Base-by-base conservation (phyloP, 2,797 vertebrate genomes). In the Tangara arthus region DNA sequence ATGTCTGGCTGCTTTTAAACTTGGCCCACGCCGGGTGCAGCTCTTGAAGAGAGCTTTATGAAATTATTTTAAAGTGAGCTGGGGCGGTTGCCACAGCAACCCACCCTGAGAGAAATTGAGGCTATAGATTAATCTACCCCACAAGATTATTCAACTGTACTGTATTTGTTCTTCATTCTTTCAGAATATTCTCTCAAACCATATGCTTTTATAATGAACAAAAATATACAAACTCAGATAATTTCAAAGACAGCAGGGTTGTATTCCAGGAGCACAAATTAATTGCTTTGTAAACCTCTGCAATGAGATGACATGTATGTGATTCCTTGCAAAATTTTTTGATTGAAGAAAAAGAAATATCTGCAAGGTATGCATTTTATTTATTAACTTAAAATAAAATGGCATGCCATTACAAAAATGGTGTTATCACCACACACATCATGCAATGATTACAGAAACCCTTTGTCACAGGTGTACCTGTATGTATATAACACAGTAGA, bases 51-150 rank as follows among this genome's bases (percentile, higher is more conserved):
- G 94, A 96, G 97, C 97, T 98, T 98, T 97, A 98, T 96, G 97
- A 98, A 97, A 97, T 97, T 97, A 98, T 97, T 98, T 97, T 97
- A 97, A 98, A 98, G 97, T 97, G 97, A 98, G 94, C 97, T 97
- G 97, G 97, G 97, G 97, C 4, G 97, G 98, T 98, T 98, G 97
- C 98, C 96, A 98, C 97, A 98, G 98, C 97, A 98, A 98, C 98
- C 95, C 96, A 98, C 97, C 98, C 97, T 98, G 97, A 97, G 96
- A 98, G 97, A 97, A 97, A 98, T 96, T 50, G 89, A 98, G 96
- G 94, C 97, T 97, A 97, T 97, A 98, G 97, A 98, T 98, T 98
- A 98, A 98, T 98, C 96, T 98, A 97, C 97, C 97, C 97, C 96
- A 97, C 89, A 96, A 97, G 97, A 98, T 97, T 98, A 98, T 98